Percentiles rank a stretch among this genome's conserved stretches.
These are phyloP conservation scores for Apis dorsata DNA, from an alignment of 1,140 invertebrate genomes.

Conservation along the genomic window DNA sequence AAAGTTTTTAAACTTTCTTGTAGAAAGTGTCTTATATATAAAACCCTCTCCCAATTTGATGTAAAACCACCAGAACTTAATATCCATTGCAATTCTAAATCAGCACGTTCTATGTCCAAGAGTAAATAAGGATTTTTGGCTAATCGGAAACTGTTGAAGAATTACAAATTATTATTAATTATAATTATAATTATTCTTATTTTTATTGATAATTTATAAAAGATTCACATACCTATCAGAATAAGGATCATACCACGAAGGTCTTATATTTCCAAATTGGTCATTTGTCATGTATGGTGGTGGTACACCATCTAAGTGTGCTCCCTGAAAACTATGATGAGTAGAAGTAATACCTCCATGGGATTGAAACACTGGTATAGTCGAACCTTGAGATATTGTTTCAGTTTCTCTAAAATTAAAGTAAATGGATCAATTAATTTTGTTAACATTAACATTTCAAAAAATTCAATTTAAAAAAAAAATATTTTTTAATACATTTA, in stretches of 20 bases:
- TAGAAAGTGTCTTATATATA: slow-evolving; percentile 81
- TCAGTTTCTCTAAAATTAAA: slow-evolving; percentile 71
- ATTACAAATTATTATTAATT: neutral
- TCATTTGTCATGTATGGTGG: slow-evolving; percentile 74
- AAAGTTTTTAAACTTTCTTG: slow-evolving; percentile 88
- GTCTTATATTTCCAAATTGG: slow-evolving; percentile 78
- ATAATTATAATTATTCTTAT: neutral
- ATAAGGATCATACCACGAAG: slow-evolving; percentile 81
- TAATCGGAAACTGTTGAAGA: slow-evolving; percentile 76
- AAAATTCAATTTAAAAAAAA: neutral
- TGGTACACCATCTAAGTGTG: slow-evolving; percentile 68
- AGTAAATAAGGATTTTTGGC: slow-evolving; percentile 80
- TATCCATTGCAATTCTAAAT: slow-evolving; percentile 81
- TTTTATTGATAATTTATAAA: neutral
- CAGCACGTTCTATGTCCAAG: slow-evolving; percentile 81
- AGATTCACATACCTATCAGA: slow-evolving; percentile 76
- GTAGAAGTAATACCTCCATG: slow-evolving; percentile 61
- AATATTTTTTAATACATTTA: slow-evolving; percentile 1
- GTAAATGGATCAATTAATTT: neutral
- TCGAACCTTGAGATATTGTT: slow-evolving; percentile 61
- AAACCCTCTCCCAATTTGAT: slow-evolving; percentile 80
- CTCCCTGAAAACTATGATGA: slow-evolving; percentile 68
- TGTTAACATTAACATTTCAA: too few species aligned
- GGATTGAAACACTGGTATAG: slow-evolving; percentile 70
- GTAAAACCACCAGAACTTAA: slow-evolving; percentile 77